Base-by-base conservation (phyloP, 2,888 invertebrate genomes). In the Amorpha juglandis region DNA sequence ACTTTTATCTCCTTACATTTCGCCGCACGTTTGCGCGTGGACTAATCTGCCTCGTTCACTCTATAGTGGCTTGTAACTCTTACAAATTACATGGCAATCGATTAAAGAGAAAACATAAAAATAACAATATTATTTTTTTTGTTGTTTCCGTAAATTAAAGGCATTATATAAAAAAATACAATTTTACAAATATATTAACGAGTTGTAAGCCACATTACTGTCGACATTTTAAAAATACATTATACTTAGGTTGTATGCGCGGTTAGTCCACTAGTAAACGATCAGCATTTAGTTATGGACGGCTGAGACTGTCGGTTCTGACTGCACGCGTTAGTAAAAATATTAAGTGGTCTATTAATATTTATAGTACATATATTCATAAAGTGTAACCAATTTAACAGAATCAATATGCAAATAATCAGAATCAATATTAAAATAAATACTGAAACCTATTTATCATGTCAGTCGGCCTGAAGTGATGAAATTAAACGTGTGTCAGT, bases 1-100 rank as follows among this genome's bases (percentile, higher is more conserved):
- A n/a, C 12, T 63, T 67, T 69, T 65, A 65, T 68, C 68, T 66
- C 66, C 65, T 48, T 67, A 70, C 64, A 55, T 27, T 68, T 64
- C 70, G 67, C 65, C 62, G 66, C 67, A 58, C 62, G 58, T 38
- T 42, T 51, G 71, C 62, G 64, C 58, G 72, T 63, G 63, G 19
- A 51, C 38, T 21, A n/a, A 50, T 48, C n/a, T 21, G 63, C 21
- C 9, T 9, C 35, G 35, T 55, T 55, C 35, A 38, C 35, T 11
- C 14, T 16, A 35, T n/a, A 53, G 53, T 53, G 53, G 53, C 53
- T 53, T 35, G n/a, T 6, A 35, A 53, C 53, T 53, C 9, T 14
- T 53, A 1, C 16, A n/a, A 27, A 27, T 27, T 27, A 7, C 48
- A 48, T 48, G 48, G 16, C 48, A 48, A 16, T 48, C 48, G 16